Evolutionary conservation across 2,113 vertebrate genomes (phyloP).

Genomic region (Actenoides hombroni): DNA sequence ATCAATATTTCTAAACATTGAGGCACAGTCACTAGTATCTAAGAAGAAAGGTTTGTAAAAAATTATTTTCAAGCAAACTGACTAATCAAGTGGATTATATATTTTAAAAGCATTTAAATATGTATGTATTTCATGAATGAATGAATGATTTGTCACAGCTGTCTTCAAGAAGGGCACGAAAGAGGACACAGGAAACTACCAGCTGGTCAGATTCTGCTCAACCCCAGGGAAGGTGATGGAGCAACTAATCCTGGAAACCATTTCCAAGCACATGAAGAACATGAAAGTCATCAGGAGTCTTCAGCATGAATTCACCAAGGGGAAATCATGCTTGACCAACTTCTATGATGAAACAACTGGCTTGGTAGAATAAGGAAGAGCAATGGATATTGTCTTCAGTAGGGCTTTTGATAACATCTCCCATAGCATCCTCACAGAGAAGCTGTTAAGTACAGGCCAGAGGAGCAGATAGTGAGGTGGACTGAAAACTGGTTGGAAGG

Average conservation of each 20-base stretch:
- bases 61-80: background rate
- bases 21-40: slow-evolving; percentile 70
- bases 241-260: background rate
- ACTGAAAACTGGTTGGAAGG: background rate
- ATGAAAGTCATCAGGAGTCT: background rate
- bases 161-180: background rate
- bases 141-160: background rate
- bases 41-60: background rate
- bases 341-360: background rate
- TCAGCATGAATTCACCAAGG: background rate
- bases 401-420: background rate
- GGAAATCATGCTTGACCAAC: background rate
- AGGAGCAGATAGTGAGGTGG: background rate
- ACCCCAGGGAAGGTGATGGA: background rate
- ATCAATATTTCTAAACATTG: slow-evolving; percentile 73
- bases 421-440: background rate
- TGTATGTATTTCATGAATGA: background rate
- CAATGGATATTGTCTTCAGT: background rate
- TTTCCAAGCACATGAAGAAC: background rate
- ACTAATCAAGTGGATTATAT: background rate
- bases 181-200: background rate
- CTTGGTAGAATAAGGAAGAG: background rate
- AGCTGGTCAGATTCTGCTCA: background rate
- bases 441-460: background rate
- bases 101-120: background rate